Percentiles rank a stretch among this genome's conserved stretches.
Evolutionary conservation across 2,797 vertebrate species (phyloP).

Genomic region (Synaphobranchus kaupii): DNA sequence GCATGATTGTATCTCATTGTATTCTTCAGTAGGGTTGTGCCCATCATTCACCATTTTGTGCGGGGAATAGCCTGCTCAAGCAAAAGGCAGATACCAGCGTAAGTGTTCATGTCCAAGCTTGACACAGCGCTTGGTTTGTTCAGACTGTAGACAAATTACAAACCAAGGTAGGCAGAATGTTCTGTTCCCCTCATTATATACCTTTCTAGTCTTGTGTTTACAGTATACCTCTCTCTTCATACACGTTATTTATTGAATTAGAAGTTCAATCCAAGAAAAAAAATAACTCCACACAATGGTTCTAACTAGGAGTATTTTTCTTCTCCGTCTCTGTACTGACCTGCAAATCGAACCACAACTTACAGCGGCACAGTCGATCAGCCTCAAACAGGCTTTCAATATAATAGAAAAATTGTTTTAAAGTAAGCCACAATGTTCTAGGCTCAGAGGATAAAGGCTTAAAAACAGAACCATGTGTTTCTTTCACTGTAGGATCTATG

Average conservation of each 20-base stretch:
- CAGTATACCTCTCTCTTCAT: background rate
- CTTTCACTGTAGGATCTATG: background rate
- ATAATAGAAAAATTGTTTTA: slow-evolving; percentile 3
- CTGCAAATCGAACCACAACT: background rate
- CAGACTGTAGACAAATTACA: background rate
- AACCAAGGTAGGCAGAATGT: background rate
- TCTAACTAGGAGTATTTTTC: background rate
- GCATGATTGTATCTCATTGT: background rate
- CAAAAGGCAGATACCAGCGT: background rate
- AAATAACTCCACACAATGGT: background rate
- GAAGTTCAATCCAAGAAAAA: background rate
- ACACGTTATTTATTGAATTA: background rate
- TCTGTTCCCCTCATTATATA: background rate
- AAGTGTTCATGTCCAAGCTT: background rate
- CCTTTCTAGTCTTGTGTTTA: background rate
- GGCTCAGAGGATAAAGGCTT: background rate
- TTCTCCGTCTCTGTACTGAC: background rate
- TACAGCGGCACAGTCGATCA: background rate
- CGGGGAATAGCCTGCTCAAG: background rate
- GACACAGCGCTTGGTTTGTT: background rate
- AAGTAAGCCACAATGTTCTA: background rate
- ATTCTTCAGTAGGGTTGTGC: background rate
- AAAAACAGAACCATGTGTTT: background rate
- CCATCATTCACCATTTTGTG: background rate
- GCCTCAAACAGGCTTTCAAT: background rate